Conservation (phyloP, 2,888 invertebrate species). For the Tipula confusa region DNA sequence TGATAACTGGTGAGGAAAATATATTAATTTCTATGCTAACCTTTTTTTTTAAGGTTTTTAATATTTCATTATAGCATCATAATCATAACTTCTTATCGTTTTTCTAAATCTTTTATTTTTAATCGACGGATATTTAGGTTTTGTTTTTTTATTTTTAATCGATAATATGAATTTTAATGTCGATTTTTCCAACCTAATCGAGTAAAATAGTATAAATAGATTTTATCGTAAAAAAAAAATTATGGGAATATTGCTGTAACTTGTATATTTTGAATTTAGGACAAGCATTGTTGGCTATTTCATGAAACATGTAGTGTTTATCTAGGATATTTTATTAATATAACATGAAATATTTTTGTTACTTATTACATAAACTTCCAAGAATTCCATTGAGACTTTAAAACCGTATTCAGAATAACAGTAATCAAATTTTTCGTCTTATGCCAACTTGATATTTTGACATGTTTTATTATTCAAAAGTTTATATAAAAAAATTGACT, state of each 20-base stretch:
- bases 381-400: too few species aligned
- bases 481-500: too few species aligned
- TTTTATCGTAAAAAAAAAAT: not conserved
- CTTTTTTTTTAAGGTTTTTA: not conserved
- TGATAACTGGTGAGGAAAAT: conserved; percentile 15
- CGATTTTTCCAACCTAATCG: not conserved
- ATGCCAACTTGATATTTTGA: too few species aligned
- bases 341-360: too few species aligned
- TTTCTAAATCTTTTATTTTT: not conserved
- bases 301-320: not conserved
- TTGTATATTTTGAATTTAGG: not conserved
- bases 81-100: not conserved
- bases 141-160: not conserved
- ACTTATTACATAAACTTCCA: too few species aligned
- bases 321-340: too few species aligned
- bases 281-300: not conserved
- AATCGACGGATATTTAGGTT: conserved; percentile 20
- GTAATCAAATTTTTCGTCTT: too few species aligned
- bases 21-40: conserved; percentile 8
- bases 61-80: not conserved
- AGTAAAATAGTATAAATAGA: not conserved
- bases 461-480: too few species aligned
- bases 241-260: not conserved
- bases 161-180: not conserved
- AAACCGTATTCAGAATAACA: too few species aligned